Base-by-base conservation (phyloP, 2,888 invertebrate genomes). In the Epirrhoe tristata region DNA sequence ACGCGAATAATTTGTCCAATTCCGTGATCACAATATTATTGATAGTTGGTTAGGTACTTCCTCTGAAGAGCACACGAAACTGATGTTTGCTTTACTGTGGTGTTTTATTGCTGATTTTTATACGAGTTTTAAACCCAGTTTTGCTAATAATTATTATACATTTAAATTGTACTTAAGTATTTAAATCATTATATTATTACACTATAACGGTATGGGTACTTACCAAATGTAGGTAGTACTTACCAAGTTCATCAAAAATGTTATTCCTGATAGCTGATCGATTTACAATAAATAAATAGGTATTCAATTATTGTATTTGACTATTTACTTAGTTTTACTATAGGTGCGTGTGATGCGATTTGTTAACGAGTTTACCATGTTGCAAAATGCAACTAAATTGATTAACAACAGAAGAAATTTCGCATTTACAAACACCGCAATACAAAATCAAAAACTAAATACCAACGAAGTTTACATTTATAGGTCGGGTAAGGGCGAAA, bases 401-500 rank as follows among this genome's bases (percentile, higher is more conserved):
- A 24, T 24, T 3, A 24, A 2, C 24, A 24, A 24, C 24, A 24
- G 24, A 24, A 24, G n/a, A 24, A 24, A 24, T 24, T 24, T 24
- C 39, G 39, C n/a, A 43, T 10, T 43, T 43, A 43, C 39, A 10
- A 43, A 4, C 39, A 10, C 2, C 1, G 51, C 51, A 52, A 63
- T 39, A 43, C 8, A 51, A 17, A 16, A 31, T 31, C 24, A 5
- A 4, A 59, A 48, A 39, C 34, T 52, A 43, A 52, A n/a, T n/a
- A n/a, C n/a, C 58, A 14, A 17, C 56, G 12, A 52, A 57, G 14
- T 31, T 14, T 43, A 43, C 31, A 16, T 58, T 55, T 31, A 16
- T 43, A 56, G 34, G 43, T n/a, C n/a, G n/a, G n/a, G n/a, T n/a
- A 36, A 6, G 36, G 36, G 56, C 57, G 53, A 43, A n/a, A 58